These are phyloP conservation scores for Shargacucullia verbasci DNA, from an alignment of 2,888 invertebrate species.

Conservation along the genomic window DNA sequence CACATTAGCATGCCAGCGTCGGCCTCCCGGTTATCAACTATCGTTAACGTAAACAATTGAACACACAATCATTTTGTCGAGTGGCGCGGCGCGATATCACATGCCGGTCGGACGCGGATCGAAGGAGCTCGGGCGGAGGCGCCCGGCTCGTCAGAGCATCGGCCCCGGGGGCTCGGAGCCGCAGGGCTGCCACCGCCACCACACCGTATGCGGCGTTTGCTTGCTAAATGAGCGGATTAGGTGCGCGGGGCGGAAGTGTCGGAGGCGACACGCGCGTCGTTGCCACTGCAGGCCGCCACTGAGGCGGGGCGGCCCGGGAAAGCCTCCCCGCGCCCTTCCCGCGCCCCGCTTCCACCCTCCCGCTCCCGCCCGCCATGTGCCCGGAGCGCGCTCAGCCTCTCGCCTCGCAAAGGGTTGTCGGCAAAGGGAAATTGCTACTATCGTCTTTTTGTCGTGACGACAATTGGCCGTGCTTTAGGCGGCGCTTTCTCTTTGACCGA, in stretches of 20 bases:
- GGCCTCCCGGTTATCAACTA: conserved; percentile 85
- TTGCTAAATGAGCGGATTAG: conserved; percentile 84
- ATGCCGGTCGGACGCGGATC: conserved; percentile 76
- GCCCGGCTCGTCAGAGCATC: conserved; percentile 78
- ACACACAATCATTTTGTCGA: conserved; percentile 80
- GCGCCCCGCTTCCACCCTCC: conserved; percentile 60
- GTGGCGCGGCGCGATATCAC: conserved; percentile 76
- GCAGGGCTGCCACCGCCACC: conserved; percentile 77
- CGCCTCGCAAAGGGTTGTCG: conserved; percentile 85
- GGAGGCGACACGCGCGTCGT: conserved; percentile 87
- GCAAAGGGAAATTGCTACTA: conserved; percentile 81
- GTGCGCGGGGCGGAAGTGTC: conserved; percentile 87
- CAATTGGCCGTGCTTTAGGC: conserved; percentile 73
- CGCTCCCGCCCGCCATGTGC: conserved; percentile 79
- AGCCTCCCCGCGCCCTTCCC: conserved; percentile 74
- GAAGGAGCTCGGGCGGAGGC: conserved; percentile 76
- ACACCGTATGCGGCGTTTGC: conserved; percentile 85
- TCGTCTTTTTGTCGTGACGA: conserved; percentile 77
- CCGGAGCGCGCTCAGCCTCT: conserved; percentile 76
- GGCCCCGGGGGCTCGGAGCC: conserved; percentile 82
- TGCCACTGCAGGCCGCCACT: conserved; percentile 88
- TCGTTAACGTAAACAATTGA: conserved; percentile 85
- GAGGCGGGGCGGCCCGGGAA: conserved; percentile 87
- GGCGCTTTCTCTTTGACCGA: conserved; percentile 68
- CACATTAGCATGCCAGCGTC: conserved; percentile 88